Conservation (phyloP, 2,888 invertebrate genomes). For the Leistus spinibarbis region DNA sequence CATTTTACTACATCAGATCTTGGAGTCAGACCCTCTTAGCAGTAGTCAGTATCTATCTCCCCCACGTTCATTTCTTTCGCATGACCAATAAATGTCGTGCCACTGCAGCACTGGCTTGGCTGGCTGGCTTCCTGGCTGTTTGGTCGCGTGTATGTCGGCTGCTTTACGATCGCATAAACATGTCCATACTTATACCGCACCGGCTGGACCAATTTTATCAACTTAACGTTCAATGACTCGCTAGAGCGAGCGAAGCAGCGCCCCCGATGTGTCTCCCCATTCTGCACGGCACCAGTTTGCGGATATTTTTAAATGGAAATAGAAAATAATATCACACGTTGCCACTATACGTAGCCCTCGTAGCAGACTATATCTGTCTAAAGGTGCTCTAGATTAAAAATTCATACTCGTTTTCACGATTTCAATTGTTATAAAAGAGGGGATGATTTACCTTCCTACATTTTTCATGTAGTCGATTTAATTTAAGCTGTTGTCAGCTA, state of each 20-base stretch:
- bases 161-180: slow-evolving; percentile 31
- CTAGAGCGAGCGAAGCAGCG: not conserved
- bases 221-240: slow-evolving; percentile 36
- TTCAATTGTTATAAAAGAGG: not conserved
- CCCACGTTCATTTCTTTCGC: slow-evolving; percentile 1
- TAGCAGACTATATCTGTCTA: slow-evolving; percentile 1
- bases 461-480: not conserved
- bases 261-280: not conserved
- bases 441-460: not conserved
- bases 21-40: not conserved
- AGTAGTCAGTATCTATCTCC: no score
- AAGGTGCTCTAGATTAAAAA: not conserved
- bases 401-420: not conserved
- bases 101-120: no score
- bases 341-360: not conserved
- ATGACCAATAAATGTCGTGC: slow-evolving; percentile 17
- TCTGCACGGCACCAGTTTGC: not conserved
- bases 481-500: not conserved
- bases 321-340: slow-evolving; percentile 28
- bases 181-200: slow-evolving; percentile 29
- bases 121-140: no score
- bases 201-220: slow-evolving; percentile 36
- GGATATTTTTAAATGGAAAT: slow-evolving; percentile 25
- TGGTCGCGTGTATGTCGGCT: not conserved
- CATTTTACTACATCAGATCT: not conserved